phyloP scores from a whole-genome alignment of 2,113 vertebrate genomes.

The Amphilophus citrinellus region DNA sequence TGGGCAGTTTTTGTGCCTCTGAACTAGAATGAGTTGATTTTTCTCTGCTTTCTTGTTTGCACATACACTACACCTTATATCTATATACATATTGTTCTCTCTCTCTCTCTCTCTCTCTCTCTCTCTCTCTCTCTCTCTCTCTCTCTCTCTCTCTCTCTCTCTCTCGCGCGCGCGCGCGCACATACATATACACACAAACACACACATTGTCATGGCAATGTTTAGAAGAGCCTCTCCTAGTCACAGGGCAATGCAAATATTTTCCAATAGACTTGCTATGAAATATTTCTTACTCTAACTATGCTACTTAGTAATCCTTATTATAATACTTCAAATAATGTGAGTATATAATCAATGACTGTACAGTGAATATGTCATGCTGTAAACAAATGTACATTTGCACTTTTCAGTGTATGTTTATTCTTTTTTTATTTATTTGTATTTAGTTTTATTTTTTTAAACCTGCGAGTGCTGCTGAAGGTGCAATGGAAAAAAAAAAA shows the following conservation, averaged over 20 bases:
- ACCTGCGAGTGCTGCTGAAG: constrained; percentile 74
- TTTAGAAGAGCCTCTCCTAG: constrained; percentile 73
- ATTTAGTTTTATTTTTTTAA: constrained; percentile 77
- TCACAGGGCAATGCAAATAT: constrained; percentile 80
- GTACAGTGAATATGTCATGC: constrained; percentile 84
- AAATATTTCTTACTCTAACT: constrained; percentile 80
- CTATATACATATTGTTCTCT: constrained; percentile 34
- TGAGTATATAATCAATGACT: constrained; percentile 83
- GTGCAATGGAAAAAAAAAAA: constrained; percentile 56
- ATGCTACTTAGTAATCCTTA: constrained; percentile 83
- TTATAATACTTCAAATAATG: constrained; percentile 80
- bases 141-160: constrained; percentile 23
- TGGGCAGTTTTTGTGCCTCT: constrained; percentile 74
- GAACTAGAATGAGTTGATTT: constrained; percentile 71
- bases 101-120: constrained; percentile 35
- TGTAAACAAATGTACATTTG: constrained; percentile 83
- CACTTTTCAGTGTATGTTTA: constrained; percentile 78
- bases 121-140: constrained; percentile 21
- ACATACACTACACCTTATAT: constrained; percentile 69
- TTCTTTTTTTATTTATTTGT: constrained; percentile 73
- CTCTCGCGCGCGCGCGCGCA: not conserved
- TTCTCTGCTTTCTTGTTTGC: constrained; percentile 73
- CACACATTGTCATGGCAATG: constrained; percentile 40
- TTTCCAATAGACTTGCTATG: constrained; percentile 80
- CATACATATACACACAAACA: constrained; percentile 20